phyloP scores from a whole-genome alignment of 1,140 invertebrate genomes.

The Apis laboriosa region DNA sequence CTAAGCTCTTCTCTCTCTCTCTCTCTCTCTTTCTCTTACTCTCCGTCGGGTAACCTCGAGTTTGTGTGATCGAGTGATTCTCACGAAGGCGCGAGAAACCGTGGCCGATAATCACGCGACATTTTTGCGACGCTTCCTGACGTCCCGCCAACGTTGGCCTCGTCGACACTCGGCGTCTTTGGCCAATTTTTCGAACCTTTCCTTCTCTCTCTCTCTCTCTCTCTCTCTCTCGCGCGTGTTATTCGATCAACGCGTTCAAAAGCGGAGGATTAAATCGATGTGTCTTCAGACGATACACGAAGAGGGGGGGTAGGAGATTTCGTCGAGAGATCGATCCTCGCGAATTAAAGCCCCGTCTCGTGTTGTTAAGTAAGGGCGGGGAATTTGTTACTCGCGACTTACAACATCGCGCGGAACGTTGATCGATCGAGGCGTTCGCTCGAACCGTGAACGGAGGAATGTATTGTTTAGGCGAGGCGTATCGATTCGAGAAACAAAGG shows the following conservation, averaged over 20 bases:
- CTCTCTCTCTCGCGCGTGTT: no score
- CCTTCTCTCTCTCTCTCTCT: no score
- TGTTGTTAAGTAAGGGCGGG: not conserved
- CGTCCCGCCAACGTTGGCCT: not conserved
- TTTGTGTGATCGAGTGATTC: slow-evolving; percentile 65
- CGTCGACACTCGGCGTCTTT: not conserved
- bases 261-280: no score
- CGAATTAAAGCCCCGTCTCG: not conserved
- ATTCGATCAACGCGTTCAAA: not conserved
- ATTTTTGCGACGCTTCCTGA: slow-evolving; percentile 37
- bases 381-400: not conserved
- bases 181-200: not conserved
- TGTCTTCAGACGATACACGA: no score
- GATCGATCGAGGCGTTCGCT: slow-evolving; percentile 1
- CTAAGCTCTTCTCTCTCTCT: slow-evolving; percentile 48
- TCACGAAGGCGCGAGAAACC: slow-evolving; percentile 54
- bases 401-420: not conserved
- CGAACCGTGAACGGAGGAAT: not conserved
- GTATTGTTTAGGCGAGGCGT: not conserved
- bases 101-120: slow-evolving; percentile 57
- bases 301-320: no score
- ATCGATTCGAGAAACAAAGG: slow-evolving; percentile 7
- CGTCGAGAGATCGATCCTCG: not conserved
- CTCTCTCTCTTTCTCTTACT: slow-evolving; percentile 32
- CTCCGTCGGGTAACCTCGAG: slow-evolving; percentile 23